phyloP scores from a whole-genome alignment of 1,140 invertebrate species.

The Aradophagus sp. region DNA sequence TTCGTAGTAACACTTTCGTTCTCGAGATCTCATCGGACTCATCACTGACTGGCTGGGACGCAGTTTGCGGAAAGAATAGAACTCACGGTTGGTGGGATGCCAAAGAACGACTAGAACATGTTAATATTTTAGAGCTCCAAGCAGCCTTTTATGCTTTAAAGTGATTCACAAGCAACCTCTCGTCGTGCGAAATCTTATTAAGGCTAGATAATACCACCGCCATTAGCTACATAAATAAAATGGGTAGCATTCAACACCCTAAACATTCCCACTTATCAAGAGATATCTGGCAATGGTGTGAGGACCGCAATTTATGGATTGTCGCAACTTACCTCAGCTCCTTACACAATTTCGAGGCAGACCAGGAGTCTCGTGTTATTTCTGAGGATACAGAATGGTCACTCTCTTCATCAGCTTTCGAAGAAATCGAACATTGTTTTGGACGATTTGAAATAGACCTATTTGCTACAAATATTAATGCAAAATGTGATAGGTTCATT shows the following conservation, averaged over 20 bases:
- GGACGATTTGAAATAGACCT: too few species aligned
- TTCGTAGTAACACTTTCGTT: conserved; percentile 22
- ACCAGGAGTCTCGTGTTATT: background rate
- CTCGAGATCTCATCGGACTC: conserved; percentile 67
- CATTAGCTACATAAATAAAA: conserved; percentile 18
- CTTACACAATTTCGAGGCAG: background rate
- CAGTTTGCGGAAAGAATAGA: background rate
- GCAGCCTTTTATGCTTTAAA: too few species aligned
- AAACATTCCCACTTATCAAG: background rate
- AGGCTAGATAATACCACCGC: conserved; percentile 22
- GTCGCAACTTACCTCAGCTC: background rate
- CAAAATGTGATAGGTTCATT: conserved; percentile 52
- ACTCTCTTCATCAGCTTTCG: too few species aligned
- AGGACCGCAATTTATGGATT: background rate
- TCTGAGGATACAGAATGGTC: background rate
- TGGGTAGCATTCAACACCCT: conserved; percentile 1
- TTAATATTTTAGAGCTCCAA: too few species aligned
- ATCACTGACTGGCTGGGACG: conserved; percentile 38
- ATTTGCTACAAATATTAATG: conserved; percentile 14
- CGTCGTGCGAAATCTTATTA: conserved; percentile 31
- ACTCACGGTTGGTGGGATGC: conserved; percentile 14
- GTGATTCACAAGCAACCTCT: conserved; percentile 41
- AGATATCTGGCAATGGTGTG: background rate
- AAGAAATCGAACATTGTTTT: too few species aligned
- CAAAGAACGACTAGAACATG: background rate